These are phyloP conservation scores for Mus spretus DNA, from an alignment of 2,797 vertebrate species.

Conservation along the genomic window DNA sequence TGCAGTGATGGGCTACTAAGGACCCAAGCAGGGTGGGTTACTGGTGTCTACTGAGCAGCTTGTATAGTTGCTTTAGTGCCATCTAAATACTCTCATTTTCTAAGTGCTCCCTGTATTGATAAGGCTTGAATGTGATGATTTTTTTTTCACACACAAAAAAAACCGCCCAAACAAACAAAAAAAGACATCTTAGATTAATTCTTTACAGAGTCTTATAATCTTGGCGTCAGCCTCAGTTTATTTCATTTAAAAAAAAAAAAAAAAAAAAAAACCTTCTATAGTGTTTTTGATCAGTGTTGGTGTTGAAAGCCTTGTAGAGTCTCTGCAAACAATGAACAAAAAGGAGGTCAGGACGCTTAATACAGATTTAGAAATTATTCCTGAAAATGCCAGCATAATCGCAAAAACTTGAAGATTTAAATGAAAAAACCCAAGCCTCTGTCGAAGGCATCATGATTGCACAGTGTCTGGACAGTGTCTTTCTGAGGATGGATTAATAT, in stretches of 20 bases:
- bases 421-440: background rate
- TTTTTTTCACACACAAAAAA: background rate
- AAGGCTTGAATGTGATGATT: background rate
- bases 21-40: background rate
- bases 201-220: background rate
- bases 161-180: background rate
- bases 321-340: conserved; percentile 7
- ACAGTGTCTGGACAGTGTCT: conserved; percentile 17
- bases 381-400: background rate
- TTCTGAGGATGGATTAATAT: background rate
- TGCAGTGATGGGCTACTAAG: background rate
- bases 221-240: background rate
- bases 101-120: background rate
- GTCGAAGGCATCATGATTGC: background rate
- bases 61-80: background rate
- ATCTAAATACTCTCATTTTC: background rate
- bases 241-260: background rate
- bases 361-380: conserved; percentile 16
- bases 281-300: background rate
- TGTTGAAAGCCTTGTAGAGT: conserved; percentile 31
- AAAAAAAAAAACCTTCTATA: background rate
- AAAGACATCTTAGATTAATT: background rate
- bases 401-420: background rate
- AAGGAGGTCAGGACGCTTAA: background rate
- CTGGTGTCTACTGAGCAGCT: background rate